Conservation (phyloP, 2,888 invertebrate genomes). For the Orchestes rusci region DNA sequence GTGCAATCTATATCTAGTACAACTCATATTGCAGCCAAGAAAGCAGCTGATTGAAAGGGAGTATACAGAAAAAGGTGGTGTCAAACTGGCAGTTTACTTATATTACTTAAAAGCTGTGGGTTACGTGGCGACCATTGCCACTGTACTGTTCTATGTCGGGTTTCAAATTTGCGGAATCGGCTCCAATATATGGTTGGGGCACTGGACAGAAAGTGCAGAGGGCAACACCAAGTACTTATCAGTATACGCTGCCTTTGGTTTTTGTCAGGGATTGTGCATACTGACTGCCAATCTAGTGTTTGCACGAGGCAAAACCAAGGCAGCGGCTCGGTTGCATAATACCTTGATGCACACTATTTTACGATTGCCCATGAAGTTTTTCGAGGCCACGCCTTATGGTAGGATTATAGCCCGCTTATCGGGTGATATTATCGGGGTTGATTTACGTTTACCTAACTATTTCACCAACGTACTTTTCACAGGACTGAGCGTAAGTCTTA, state of each 20-base stretch:
- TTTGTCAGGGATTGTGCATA: slow-evolving; percentile 55
- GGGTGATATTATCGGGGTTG: slow-evolving; percentile 67
- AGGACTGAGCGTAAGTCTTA: slow-evolving; percentile 11
- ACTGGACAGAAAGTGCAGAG: slow-evolving; percentile 56
- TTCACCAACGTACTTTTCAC: slow-evolving; percentile 16
- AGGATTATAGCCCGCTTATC: slow-evolving; percentile 67
- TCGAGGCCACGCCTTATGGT: slow-evolving; percentile 71
- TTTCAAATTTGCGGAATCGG: slow-evolving; percentile 76
- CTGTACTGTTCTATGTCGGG: slow-evolving; percentile 65
- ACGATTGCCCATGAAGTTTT: slow-evolving; percentile 64
- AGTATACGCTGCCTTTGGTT: slow-evolving; percentile 77
- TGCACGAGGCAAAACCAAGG: slow-evolving; percentile 38
- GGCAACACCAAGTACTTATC: slow-evolving; percentile 59
- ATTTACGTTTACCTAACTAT: slow-evolving; percentile 48
- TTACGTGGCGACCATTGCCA: slow-evolving; percentile 51
- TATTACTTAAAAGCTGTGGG: slow-evolving; percentile 80
- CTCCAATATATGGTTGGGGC: slow-evolving; percentile 76
- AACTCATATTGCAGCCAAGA: too few species aligned
- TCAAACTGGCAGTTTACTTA: slow-evolving; percentile 73
- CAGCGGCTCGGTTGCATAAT: slow-evolving; percentile 55
- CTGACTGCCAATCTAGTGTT: slow-evolving; percentile 11
- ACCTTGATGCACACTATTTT: slow-evolving; percentile 55
- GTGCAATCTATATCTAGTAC: slow-evolving; percentile 1
- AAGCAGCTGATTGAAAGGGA: slow-evolving; percentile 46
- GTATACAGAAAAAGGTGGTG: slow-evolving; percentile 43